Base-by-base conservation (phyloP, 1,140 invertebrate genomes). In the Drosophila melanogaster region DNA sequence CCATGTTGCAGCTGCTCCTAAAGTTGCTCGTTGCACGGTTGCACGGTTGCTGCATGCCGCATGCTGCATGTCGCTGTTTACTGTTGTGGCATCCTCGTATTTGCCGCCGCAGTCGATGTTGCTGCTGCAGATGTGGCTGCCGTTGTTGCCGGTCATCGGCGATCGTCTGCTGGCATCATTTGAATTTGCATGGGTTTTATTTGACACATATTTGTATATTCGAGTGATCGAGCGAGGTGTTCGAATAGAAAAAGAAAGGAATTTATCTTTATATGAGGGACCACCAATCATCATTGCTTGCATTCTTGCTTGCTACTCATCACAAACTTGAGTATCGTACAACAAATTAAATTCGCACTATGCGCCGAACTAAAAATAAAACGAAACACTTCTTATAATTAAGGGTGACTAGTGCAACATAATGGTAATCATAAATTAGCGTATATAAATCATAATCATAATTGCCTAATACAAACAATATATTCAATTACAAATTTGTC, bases 101-200 rank as follows among this genome's bases (percentile, higher is more conserved):
- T 41, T 49, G 62, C 46, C 43, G 47, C 49, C 43, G 53, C 51
- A 51, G 38, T n/a, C 43, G 54, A 47, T 19, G 55, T 37, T 54
- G 41, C 8, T 56, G 46, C 19, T 46, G 47, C 58, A 24, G 22
- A 8, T 51, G 41, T 51, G 15, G 59, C 7, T 50, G 79, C 44
- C 17, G 49, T 51, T 30, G 75, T 72, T 56, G 73, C 55, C 78
- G 81, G 81, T 85, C 81, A 85, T 85, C 81, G 81, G 47, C 81
- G 81, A 75, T 85, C 81, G 49, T 84, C 81, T 84, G 44, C 41
- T 14, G 33, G 19, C 35, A 26, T n/a, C 49, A 35, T 35, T 64
- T 56, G 26, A 15, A 41, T 54, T 30, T 38, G 51, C 33, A 35
- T 53, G n/a, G 8, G 54, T 19, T 22, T 37, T 57, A 55, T 22